Evolutionary conservation across 2,113 vertebrate genomes (phyloP), one percentile per base, ranked within the genome.

Genomic region (Sphaerodactylus townsendi): DNA sequence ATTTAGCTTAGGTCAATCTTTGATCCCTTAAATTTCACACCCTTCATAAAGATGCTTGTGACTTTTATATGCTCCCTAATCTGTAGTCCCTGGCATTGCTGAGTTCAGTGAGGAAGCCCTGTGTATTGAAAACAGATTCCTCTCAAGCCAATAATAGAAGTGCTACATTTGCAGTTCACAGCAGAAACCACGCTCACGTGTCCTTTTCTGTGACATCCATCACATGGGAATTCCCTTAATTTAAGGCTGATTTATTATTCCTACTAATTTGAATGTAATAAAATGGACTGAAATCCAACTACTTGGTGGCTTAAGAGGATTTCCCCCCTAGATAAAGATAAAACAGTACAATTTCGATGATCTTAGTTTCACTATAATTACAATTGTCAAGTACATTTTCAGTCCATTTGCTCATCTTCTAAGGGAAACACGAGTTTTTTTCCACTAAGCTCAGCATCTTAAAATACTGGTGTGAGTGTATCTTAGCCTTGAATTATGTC

Each of bases 401-500:
- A 53, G n/a, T 75, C 86, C 44, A 41, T 79, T 90, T 83, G 64
- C 75, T 86, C 89, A 77, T 66, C 77, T 75, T 14, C 62, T 69
- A 37, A 87, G 87, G 91, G 64, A 79, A 88, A 74, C n/a, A 5
- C 81, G 33, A 25, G 10, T 59, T 62, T 10, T 3, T 10, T 8
- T 8, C 25, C 25, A 2, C 23, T 4, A 13, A 65, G 78, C 85
- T 90, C 83, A 87, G 53, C 37, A 62, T 90, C 79, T 30, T 77
- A 64, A 88, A 93, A 88, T 68, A 81, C 77, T 66, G 46, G 79
- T 83, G 75, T 66, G 77, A 77, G 82, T 68, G 33, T 77, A 80
- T 14, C 46, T 83, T 83, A 1, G 62, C 46, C 65, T 14, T 46
- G 1, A 68, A 4, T 46, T 65, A 64, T 39, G 2, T 13, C 46